Percentiles rank a stretch among this genome's conserved stretches.
Evolutionary conservation across 2,113 vertebrate genomes (phyloP).

Genomic region (Muntiacus muntjak): DNA sequence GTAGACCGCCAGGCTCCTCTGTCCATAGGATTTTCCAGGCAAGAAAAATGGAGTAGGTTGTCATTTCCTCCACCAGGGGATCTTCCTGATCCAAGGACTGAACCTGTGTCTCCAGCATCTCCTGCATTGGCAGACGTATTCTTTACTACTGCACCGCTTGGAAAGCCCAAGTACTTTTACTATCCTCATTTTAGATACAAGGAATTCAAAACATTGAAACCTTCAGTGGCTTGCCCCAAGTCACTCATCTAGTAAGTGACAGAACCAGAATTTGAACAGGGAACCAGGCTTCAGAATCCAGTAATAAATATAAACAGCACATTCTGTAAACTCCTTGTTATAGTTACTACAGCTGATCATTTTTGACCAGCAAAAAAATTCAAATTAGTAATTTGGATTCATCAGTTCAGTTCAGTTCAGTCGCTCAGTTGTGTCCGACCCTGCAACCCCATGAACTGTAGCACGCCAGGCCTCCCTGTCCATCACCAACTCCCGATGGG

Average conservation of each 20-base stretch:
- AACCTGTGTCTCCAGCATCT: not conserved
- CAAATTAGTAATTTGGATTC: not conserved
- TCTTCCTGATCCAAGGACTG: not conserved
- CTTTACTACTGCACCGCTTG: not conserved
- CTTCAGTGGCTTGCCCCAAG: not conserved
- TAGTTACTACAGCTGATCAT: not conserved
- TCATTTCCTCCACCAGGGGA: not conserved
- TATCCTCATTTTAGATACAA: not conserved
- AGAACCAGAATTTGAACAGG: not conserved
- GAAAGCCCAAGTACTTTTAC: not conserved
- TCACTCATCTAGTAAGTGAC: not conserved
- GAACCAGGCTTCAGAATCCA: not conserved
- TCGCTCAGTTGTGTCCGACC: too few relatives aligned
- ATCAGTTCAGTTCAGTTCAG: not conserved
- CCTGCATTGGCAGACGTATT: not conserved
- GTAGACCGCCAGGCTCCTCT: not conserved
- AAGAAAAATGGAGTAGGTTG: not conserved
- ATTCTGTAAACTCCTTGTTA: not conserved
- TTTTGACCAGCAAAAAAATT: slow-evolving; percentile 19
- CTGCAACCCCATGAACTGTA: too few relatives aligned
- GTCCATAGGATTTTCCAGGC: not conserved
- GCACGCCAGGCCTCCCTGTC: too few relatives aligned
- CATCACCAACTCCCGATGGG: too few relatives aligned
- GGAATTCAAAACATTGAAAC: not conserved
- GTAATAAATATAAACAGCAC: not conserved